Base-by-base conservation (phyloP, 2,113 vertebrate species). In the Nannobrachium achirus region DNA sequence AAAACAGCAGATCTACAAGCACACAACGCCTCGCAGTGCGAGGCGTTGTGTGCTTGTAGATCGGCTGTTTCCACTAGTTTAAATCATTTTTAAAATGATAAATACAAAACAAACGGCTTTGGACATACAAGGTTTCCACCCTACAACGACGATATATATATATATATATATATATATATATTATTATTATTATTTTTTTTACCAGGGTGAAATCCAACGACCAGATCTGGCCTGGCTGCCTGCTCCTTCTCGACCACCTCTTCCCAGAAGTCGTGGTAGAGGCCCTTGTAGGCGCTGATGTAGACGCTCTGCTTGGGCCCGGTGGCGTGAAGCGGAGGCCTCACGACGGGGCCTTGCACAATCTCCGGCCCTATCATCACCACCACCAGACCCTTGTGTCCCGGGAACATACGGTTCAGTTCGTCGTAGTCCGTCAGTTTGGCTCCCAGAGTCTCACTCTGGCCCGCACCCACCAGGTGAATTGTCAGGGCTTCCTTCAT, bases 261-360 rank as follows among this genome's bases (percentile, higher is more conserved):
- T 73, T 99, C 97, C 96, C 95, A 99, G 90, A 98, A 98, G 76
- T 95, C 84, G 0, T 98, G 97, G 76, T 98, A 98, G 19, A 97
- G 93, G 25, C 94, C 94, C 67, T 91, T 96, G 77, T 95, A 95
- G 76, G 94, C 91, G 41, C 95, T 97, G 83, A 98, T 89, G 66
- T 94, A 95, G 70, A 97, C 79, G 18, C 1, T 92, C 57, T 93
- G 92, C 45, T 15, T 86, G 62, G 95, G 93, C 0, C 91, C 91
- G 0, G 88, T 86, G 0, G 66, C 85, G 16, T 73, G 75, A 65
- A 96, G 86, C 0, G 95, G 93, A 11, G 92, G 93, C 68, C 95
- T 92, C 85, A 93, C 82, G 44, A 95, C 83, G 49, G 94, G 83
- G n/a, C 93, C 93, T 0, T 91, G 72, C 4, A 93, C 89, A 63